Base-by-base conservation (phyloP, 53 echinoderm and acorn worm species). In the Crossaster papposus region DNA sequence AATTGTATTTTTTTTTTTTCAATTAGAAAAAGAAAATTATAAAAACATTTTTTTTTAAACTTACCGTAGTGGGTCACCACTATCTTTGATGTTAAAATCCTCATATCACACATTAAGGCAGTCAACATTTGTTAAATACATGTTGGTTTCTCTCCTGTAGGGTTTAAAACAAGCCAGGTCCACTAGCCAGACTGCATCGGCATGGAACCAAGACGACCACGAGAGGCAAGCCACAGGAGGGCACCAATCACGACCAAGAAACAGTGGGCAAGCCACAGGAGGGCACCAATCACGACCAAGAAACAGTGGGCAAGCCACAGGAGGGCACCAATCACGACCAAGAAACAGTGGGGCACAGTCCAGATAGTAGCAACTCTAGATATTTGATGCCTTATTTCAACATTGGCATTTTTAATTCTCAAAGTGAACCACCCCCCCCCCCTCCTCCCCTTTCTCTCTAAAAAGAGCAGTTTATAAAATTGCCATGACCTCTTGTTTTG, bases 281-380 rank as follows among this genome's bases (percentile, higher is more conserved):
- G 36, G 62, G 2, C 0, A 44, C 6, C 71, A 77, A 37, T 36
- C 74, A 33, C 71, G 58, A 75, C 55, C 86, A 53, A 73, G 52
- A 30, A 86, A 54, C 23, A 76, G 58, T 32, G n/a, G 80, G 79
- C 79, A 80, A 23, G 11, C 80, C 51, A 4, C 3, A 51, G 74
- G 36, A 54, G 36, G 75, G 11, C 6, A 9, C 44, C 71, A 77
- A 38, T 63, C 75, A 36, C 74, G 63, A 77, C 63, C 87, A 35
- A 75, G 54, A 32, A 87, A 62, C 26, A 77, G 63, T 35, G 87
- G 87, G 54, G 53, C 72, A 18, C 87, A 87, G 63, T 87, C 87
- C 34, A 87, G 87, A 87, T 87, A 87, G 63, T 76, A 76, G 36
- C 37, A 53, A 15, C 14, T 13, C 36, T 3, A 5, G 2, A 1